Percentiles rank a stretch among this genome's conserved stretches.
phyloP scores from a whole-genome alignment of 1,140 invertebrate genomes.

The Pogonus chalceus region DNA sequence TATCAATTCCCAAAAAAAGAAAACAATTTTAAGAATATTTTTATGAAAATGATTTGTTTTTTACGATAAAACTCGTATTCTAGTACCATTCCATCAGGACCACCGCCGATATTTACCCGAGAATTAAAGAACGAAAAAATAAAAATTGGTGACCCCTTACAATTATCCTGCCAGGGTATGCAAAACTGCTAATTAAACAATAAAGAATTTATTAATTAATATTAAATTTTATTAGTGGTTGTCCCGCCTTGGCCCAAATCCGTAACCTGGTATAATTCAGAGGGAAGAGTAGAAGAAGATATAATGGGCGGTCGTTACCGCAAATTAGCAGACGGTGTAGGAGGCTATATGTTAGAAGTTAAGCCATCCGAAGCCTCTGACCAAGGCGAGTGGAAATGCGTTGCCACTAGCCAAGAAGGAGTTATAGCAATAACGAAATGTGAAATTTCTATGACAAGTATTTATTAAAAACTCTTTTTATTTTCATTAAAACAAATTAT shows the following conservation, averaged over 20 bases:
- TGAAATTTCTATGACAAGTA: conserved; percentile 61
- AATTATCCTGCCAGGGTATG: conserved; percentile 62
- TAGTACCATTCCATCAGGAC: conserved; percentile 39
- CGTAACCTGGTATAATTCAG: conserved; percentile 75
- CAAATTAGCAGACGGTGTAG: conserved; percentile 66
- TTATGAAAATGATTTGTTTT: too few species aligned
- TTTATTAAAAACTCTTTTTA: conserved; percentile 21
- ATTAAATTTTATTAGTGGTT: conserved; percentile 42
- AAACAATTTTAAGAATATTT: too few species aligned
- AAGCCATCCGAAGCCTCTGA: conserved; percentile 63
- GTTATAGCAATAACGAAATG: conserved; percentile 60
- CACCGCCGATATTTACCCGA: conserved; percentile 63
- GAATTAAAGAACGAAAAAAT: conserved; percentile 60
- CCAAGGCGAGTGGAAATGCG: conserved; percentile 82
- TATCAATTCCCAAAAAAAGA: too few species aligned
- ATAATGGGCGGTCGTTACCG: conserved; percentile 50
- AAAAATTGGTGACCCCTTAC: conserved; percentile 62
- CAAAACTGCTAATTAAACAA: conserved; percentile 12
- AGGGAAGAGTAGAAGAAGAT: conserved; percentile 55
- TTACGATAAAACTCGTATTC: too few species aligned
- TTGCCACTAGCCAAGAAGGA: conserved; percentile 61
- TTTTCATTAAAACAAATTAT: conserved; percentile 6
- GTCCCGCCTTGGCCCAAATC: conserved; percentile 72
- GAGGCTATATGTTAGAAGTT: conserved; percentile 65
- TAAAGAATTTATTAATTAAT: conserved; percentile 12